A percentile compares a stretch with the other conserved stretches of the same genome.
Conservation (phyloP, 2,888 invertebrate species). For the Cheilosia vernalis region DNA sequence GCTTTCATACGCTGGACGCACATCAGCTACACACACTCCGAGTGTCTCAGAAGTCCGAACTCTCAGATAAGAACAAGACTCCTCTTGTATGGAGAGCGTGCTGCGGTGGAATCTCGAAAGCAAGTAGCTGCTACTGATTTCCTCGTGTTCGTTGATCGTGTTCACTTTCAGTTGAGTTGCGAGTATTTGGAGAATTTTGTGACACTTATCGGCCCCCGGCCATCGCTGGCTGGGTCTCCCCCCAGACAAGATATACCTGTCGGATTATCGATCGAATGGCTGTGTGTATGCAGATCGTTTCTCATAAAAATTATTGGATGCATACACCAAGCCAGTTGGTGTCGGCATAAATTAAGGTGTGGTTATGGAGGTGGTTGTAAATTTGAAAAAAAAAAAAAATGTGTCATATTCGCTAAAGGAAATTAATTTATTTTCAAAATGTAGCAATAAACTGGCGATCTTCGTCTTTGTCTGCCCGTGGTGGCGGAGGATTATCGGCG, state of each 20-base stretch:
- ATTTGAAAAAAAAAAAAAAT: constrained; percentile 28
- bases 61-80: constrained; percentile 48
- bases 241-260: constrained; percentile 64
- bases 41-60: constrained; percentile 42
- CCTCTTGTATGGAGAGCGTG: not conserved
- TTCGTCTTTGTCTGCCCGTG: constrained; percentile 54
- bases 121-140: constrained; percentile 68
- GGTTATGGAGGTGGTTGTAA: constrained; percentile 34
- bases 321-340: constrained; percentile 70
- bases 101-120: constrained; percentile 31
- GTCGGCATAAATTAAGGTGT: constrained; percentile 74
- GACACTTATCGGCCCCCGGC: constrained; percentile 35
- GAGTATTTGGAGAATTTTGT: constrained; percentile 36
- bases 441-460: constrained; percentile 63
- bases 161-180: constrained; percentile 11
- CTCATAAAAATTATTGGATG: constrained; percentile 69
- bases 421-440: constrained; percentile 69
- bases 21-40: not conserved
- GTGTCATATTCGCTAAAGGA: constrained; percentile 53
- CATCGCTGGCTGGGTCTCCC: not conserved
- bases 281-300: constrained; percentile 46
- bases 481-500: constrained; percentile 47
- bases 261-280: constrained; percentile 54
- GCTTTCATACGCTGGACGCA: constrained; percentile 25
- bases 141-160: constrained; percentile 14